phyloP scores from a whole-genome alignment of 2,888 invertebrate genomes.

The Temnothorax ravouxi region DNA sequence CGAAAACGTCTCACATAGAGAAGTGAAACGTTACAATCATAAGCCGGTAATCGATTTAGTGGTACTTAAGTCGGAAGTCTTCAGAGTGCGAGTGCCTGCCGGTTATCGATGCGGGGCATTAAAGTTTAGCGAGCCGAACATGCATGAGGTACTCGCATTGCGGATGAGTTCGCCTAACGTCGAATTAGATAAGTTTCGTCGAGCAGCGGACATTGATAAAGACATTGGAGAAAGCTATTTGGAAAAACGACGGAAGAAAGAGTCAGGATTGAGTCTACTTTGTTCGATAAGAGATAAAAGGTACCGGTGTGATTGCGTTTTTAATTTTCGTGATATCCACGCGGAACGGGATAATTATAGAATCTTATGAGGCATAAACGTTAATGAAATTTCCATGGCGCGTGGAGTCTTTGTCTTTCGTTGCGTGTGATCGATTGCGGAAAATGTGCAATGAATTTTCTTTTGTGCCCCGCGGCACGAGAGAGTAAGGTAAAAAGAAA shows the following conservation, averaged over 20 bases:
- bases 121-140: conserved; percentile 52
- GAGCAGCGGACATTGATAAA: neutral
- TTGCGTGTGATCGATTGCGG: conserved; percentile 42
- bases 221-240: conserved; percentile 3
- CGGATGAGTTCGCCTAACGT: conserved; percentile 30
- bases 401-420: neutral
- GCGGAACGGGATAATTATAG: conserved; percentile 3
- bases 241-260: conserved; percentile 8
- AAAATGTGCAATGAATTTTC: conserved; percentile 26
- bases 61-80: conserved; percentile 58
- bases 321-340: conserved; percentile 10
- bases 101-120: conserved; percentile 70
- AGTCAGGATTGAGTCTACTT: neutral
- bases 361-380: conserved; percentile 12
- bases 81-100: conserved; percentile 64
- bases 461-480: neutral
- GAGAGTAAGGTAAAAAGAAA: conserved; percentile 2
- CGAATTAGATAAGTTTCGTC: conserved; percentile 21
- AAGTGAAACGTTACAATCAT: conserved; percentile 52
- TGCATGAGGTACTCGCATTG: conserved; percentile 43
- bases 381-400: conserved; percentile 29
- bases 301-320: neutral
- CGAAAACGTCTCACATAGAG: conserved; percentile 43
- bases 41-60: conserved; percentile 72
- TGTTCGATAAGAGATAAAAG: neutral